Evolutionary conservation across 2,888 invertebrate species (phyloP).

Genomic region (Cerastis leucographa): DNA sequence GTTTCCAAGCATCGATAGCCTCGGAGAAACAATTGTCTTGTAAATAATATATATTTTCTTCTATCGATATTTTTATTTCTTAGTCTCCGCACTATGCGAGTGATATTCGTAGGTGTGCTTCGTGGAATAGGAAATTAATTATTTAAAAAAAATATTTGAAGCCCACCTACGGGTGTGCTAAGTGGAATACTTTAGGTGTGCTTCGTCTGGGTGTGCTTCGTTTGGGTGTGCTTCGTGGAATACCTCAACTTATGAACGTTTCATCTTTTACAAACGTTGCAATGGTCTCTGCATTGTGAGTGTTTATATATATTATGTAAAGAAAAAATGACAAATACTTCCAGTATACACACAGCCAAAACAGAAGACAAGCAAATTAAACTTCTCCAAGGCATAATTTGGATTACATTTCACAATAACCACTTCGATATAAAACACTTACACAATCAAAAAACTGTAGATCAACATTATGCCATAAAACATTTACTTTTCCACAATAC

Average conservation of each 20-base stretch:
- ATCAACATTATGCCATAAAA: slow-evolving; percentile 44
- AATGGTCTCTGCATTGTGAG: background rate
- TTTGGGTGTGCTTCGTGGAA: no score
- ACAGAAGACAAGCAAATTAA: background rate
- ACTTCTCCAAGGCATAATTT: background rate
- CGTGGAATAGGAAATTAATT: no score
- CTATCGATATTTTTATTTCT: no score
- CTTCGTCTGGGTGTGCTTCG: no score
- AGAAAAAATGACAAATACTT: background rate
- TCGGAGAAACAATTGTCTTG: no score
- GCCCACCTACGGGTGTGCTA: no score
- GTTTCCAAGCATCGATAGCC: no score
- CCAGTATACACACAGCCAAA: background rate
- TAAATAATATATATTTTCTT: no score
- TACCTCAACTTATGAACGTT: background rate
- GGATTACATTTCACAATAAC: background rate
- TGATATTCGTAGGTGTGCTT: no score
- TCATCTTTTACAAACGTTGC: background rate
- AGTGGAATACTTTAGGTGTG: no score
- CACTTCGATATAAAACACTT: slow-evolving; percentile 30
- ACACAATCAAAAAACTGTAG: slow-evolving; percentile 46
- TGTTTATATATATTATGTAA: background rate
- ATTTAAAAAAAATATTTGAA: no score
- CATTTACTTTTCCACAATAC: slow-evolving; percentile 12
- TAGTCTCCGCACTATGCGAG: no score